A percentile compares a stretch with the other conserved stretches of the same genome.
These are phyloP conservation scores for Neofelis nebulosa DNA, from an alignment of 2,113 vertebrate species.

Conservation along the genomic window DNA sequence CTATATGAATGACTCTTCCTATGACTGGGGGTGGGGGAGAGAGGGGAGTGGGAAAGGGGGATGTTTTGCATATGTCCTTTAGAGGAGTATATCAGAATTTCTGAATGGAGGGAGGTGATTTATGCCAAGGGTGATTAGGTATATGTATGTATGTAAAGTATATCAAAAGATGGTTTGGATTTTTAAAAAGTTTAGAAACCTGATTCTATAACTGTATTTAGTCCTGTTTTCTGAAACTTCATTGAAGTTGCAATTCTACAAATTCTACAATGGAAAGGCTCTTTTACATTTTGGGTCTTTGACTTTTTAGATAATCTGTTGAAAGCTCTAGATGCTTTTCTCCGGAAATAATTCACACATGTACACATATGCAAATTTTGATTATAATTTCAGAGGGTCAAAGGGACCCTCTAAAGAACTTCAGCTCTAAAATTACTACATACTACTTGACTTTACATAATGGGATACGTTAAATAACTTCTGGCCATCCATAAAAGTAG, in stretches of 20 bases:
- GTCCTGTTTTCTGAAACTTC: neutral
- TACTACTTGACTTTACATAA: neutral
- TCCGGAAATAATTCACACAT: neutral
- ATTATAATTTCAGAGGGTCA: neutral
- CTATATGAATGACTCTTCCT: neutral
- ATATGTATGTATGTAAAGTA: neutral
- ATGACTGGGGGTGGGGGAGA: too few species aligned
- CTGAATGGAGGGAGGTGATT: neutral
- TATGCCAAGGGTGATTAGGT: neutral
- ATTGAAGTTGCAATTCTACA: neutral
- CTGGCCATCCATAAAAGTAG: neutral
- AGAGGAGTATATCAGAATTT: neutral
- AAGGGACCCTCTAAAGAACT: neutral
- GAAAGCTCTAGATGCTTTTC: neutral
- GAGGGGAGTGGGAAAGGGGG: accelerated
- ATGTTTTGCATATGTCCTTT: neutral
- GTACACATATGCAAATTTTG: neutral
- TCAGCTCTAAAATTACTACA: neutral
- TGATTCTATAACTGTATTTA: neutral
- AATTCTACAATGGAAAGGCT: neutral
- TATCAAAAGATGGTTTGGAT: neutral
- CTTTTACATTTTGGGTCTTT: neutral
- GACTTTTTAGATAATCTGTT: neutral
- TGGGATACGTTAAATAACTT: neutral
- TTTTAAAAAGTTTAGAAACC: neutral